Evolutionary conservation across 30 jellyfish, hydroid and myxozoan species (phyloP).

Genomic region (Catostylus mosaicus): DNA sequence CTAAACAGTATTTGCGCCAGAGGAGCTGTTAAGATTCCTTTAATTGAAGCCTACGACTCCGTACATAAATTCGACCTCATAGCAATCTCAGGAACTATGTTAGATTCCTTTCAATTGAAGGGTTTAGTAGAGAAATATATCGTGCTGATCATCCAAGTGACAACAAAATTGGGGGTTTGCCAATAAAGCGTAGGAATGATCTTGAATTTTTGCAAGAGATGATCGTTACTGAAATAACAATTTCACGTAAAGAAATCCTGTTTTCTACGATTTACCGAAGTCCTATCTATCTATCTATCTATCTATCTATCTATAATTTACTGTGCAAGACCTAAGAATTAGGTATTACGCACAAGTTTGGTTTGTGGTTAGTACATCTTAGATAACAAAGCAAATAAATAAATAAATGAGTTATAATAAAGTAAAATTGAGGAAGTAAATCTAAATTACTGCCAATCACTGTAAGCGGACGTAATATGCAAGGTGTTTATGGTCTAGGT

Average conservation of each 20-base stretch:
- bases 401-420: too few species aligned
- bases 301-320: too few species aligned
- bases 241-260: conserved; percentile 35
- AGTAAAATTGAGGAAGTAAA: too few species aligned
- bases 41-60: conserved; percentile 15
- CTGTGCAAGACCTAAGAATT: too few species aligned
- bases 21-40: conserved; percentile 12
- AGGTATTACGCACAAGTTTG: too few species aligned
- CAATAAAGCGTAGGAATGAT: conserved; percentile 50
- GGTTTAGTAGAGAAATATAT: conserved; percentile 21
- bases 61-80: not conserved
- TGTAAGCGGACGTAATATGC: too few species aligned
- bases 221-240: conserved; percentile 39
- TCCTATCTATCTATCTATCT: conserved; percentile 25
- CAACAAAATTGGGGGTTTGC: conserved; percentile 45
- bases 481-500: too few species aligned
- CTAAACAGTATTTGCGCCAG: conserved; percentile 27
- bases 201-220: conserved; percentile 46
- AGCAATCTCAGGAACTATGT: conserved; percentile 9
- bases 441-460: too few species aligned
- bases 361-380: too few species aligned
- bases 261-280: conserved; percentile 41
- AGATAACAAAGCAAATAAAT: too few species aligned
- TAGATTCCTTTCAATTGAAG: not conserved
- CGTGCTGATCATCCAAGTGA: conserved; percentile 50